Conservation (phyloP, 2,888 invertebrate genomes). For the Sphaerophoria taeniata region DNA sequence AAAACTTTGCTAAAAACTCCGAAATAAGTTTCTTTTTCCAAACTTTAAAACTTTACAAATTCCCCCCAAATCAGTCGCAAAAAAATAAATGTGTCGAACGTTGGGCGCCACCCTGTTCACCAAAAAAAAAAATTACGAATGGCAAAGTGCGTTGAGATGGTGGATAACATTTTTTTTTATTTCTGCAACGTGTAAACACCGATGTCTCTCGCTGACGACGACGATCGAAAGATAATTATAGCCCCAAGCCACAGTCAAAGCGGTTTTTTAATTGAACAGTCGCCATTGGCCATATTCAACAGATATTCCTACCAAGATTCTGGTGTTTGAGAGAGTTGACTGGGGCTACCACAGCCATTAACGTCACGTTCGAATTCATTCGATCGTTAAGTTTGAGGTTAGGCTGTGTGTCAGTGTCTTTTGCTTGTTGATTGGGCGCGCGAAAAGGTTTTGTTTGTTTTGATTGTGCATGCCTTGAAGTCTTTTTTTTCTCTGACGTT, state of each 20-base stretch:
- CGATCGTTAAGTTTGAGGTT: slow-evolving; percentile 13
- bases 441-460: slow-evolving; percentile 69
- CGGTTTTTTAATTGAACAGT: slow-evolving; percentile 71
- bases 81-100: background rate
- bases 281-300: slow-evolving; percentile 68
- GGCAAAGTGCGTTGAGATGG: slow-evolving; percentile 31
- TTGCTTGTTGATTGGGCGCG: slow-evolving; percentile 47
- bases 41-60: background rate
- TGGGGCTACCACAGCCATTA: background rate
- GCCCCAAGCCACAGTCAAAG: slow-evolving; percentile 23
- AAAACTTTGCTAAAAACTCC: background rate
- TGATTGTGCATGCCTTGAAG: slow-evolving; percentile 55
- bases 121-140: background rate
- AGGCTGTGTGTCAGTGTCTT: slow-evolving; percentile 11
- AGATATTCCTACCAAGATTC: slow-evolving; percentile 57
- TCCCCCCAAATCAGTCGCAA: background rate
- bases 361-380: slow-evolving; percentile 11
- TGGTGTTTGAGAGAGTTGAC: slow-evolving; percentile 26
- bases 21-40: background rate
- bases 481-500: background rate
- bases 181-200: slow-evolving; percentile 35
- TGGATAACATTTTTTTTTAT: slow-evolving; percentile 36
- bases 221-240: slow-evolving; percentile 70
- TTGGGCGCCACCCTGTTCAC: slow-evolving; percentile 35
- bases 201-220: slow-evolving; percentile 37